Conservation (phyloP, 2,113 vertebrate genomes). For the Gracilinanus agilis region DNA sequence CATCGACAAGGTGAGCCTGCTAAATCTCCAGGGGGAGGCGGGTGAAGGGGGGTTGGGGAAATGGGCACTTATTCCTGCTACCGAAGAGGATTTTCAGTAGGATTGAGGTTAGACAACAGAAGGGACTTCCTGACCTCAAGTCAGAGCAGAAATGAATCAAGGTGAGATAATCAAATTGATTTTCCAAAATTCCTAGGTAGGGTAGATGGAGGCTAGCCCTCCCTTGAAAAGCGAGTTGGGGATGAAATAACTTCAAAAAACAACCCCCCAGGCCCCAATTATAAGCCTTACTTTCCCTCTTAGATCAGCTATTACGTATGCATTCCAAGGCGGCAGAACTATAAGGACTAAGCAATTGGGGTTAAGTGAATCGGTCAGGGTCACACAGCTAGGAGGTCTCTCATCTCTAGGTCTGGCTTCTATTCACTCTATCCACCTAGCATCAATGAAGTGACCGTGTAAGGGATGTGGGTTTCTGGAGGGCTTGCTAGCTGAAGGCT, state of each 20-base stretch:
- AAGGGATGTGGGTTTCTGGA: conserved; percentile 8
- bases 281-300: too few species aligned
- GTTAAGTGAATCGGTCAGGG: too few species aligned
- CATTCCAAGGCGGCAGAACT: too few species aligned
- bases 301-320: too few species aligned
- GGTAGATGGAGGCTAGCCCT: not conserved
- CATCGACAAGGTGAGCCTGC: conserved; percentile 70
- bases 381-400: too few species aligned
- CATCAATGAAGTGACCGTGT: not conserved
- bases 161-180: not conserved
- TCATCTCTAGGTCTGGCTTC: too few species aligned
- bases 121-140: not conserved
- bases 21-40: not conserved
- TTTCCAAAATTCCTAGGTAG: not conserved
- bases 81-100: not conserved
- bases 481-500: not conserved
- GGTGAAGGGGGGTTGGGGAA: not conserved
- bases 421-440: too few species aligned
- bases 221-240: not conserved
- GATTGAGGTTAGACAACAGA: not conserved
- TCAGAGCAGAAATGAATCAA: not conserved
- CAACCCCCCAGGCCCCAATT: too few species aligned
- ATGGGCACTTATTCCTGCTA: not conserved
- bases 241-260: too few species aligned
- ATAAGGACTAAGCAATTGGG: too few species aligned